Conservation (phyloP, 2,888 invertebrate genomes). For the Bhutanitis thaidina region DNA sequence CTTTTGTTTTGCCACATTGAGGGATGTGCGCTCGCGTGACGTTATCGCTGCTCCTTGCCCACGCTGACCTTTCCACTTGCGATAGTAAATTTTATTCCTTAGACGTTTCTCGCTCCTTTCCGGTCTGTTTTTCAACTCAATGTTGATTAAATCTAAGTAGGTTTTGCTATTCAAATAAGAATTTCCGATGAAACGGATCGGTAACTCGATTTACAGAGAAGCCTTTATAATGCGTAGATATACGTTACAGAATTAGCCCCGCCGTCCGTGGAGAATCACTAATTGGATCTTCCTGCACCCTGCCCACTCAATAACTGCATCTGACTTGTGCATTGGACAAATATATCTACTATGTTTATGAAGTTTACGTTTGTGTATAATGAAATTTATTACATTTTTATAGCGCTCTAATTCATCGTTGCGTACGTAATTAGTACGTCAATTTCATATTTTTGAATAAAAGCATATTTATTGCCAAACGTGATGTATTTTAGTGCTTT, state of each 20-base stretch:
- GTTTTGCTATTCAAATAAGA: slow-evolving; percentile 19
- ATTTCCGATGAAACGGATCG: slow-evolving; percentile 26
- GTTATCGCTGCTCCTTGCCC: slow-evolving; percentile 62
- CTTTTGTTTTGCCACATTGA: slow-evolving; percentile 76
- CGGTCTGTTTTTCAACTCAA: slow-evolving; percentile 25
- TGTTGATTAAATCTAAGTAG: slow-evolving; percentile 41
- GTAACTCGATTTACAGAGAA: slow-evolving; percentile 41
- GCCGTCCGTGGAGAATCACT: slow-evolving; percentile 34
- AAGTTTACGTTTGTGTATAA: neutral
- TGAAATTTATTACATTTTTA: too few species aligned
- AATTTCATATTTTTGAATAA: too few species aligned
- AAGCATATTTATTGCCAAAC: too few species aligned
- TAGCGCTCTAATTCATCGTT: too few species aligned
- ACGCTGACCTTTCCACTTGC: slow-evolving; percentile 66
- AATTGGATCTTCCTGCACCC: slow-evolving; percentile 45
- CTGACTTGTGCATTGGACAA: slow-evolving; percentile 24
- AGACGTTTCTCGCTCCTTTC: slow-evolving; percentile 55
- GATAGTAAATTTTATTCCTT: slow-evolving; percentile 70
- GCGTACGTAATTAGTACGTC: too few species aligned
- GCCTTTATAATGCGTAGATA: slow-evolving; percentile 36
- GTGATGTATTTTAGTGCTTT: too few species aligned
- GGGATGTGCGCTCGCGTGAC: slow-evolving; percentile 74
- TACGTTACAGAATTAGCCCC: slow-evolving; percentile 26
- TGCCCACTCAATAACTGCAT: slow-evolving; percentile 35
- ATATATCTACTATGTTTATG: neutral